Evolutionary conservation across 37 sponge, comb jelly and placozoan species (phyloP), one percentile per base, ranked within the genome.

Genomic region (Tethya wilhelma): DNA sequence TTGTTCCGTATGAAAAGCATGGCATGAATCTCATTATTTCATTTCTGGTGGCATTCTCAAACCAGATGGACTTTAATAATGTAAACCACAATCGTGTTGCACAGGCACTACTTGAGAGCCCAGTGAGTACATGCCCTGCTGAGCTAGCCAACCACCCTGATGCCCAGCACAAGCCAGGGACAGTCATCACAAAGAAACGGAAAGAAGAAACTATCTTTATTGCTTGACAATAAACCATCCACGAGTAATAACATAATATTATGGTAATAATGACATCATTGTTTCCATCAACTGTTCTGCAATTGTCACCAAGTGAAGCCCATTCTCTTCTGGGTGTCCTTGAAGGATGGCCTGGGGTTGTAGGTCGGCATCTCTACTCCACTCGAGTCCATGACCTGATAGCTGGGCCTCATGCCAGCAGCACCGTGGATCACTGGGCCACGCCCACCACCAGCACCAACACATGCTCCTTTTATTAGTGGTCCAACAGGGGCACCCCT

Each of bases 81-180:
- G 71, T 43, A 4, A n/a, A n/a, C n/a, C n/a, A n/a, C 14, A 14
- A 19, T 9, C 14, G 53, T 49, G 46, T 43, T n/a, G 37, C 22
- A 64, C 92, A 93, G 84, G 74, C 79, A 26, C 82, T 94, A 25
- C 20, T 87, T 19, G 70, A 78, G 17, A 90, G 94, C 42, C 96
- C 96, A 41, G 93, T 93, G 37, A 93, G 94, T 57, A 84, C 83
- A 0, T 96, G 96, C 72, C 99, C 99, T 0, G 74, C 92, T 23
- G 99, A 98, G 68, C 83, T 98, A 39, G 65, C 79, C 72, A 90
- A 90, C 63, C 99, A 98, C 66, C 96, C 96, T 78, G 99, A 98
- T 43, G 99, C 99, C 31, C 96, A 98, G 71, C 78, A 89, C 74
- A 95, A 95, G 68, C 93, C 96, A n/a, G 99, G 99, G 7, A 93